A percentile compares a stretch with the other conserved stretches of the same genome.
phyloP scores from a whole-genome alignment of 1,140 invertebrate species.

The Drosophila varians region DNA sequence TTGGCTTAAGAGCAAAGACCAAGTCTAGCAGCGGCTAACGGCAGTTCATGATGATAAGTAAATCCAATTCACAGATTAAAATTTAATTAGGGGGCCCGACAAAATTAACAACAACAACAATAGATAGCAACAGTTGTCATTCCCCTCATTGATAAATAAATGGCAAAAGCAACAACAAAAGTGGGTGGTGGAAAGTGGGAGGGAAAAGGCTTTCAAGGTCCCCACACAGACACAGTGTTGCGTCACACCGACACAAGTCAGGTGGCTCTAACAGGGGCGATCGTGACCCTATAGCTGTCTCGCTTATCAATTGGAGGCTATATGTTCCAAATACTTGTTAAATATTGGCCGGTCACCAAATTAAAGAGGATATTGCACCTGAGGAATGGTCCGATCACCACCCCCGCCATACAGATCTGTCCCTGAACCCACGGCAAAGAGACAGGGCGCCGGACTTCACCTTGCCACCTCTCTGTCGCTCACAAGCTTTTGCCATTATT shows the following conservation, averaged over 20 bases:
- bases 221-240: slow-evolving; percentile 24
- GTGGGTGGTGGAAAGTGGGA: slow-evolving; percentile 6
- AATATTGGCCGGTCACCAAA: not conserved
- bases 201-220: slow-evolving; percentile 60
- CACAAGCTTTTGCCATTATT: slow-evolving; percentile 63
- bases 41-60: slow-evolving; percentile 51
- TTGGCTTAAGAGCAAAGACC: slow-evolving; percentile 7
- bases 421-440: not conserved
- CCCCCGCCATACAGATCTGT: not conserved
- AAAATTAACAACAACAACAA: slow-evolving; percentile 4
- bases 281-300: slow-evolving; percentile 22
- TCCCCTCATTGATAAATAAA: slow-evolving; percentile 16
- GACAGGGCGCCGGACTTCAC: not conserved
- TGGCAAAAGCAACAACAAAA: not conserved
- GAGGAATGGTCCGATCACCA: slow-evolving; percentile 5
- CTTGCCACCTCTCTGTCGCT: slow-evolving; percentile 40
- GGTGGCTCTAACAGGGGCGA: slow-evolving; percentile 50
- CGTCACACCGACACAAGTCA: slow-evolving; percentile 60
- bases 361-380: slow-evolving; percentile 3
- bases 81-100: slow-evolving; percentile 70
- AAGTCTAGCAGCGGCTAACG: slow-evolving; percentile 20
- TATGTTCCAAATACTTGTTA: not conserved
- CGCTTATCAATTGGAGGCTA: not conserved
- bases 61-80: slow-evolving; percentile 64
- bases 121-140: slow-evolving; percentile 1